Evolutionary conservation across 2,888 invertebrate genomes (phyloP).

Genomic region (Sinohyriopsis cumingii): DNA sequence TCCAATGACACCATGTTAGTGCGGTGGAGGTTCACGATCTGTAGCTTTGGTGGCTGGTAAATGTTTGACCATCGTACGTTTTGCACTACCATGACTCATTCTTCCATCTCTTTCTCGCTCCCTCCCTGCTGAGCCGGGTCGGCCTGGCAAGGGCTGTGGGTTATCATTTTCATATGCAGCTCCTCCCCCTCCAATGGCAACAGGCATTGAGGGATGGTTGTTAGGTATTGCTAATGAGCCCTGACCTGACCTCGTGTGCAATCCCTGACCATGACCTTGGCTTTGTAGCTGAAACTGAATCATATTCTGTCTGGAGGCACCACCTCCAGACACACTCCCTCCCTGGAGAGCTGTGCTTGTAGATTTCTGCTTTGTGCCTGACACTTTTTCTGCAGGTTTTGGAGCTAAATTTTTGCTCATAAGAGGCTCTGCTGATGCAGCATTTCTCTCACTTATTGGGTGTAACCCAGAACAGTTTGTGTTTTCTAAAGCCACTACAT

Average conservation of each 20-base stretch:
- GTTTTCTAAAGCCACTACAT: conserved; percentile 20
- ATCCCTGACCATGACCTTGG: conserved; percentile 29
- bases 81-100: conserved; percentile 61
- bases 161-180: conserved; percentile 39
- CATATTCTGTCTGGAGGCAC: conserved; percentile 20
- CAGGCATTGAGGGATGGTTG: conserved; percentile 38
- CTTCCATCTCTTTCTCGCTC: conserved; percentile 40
- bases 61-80: conserved; percentile 67
- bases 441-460: conserved; percentile 9
- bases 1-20: conserved; percentile 31
- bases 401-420: conserved; percentile 27
- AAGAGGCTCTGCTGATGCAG: conserved; percentile 17
- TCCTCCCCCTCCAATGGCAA: conserved; percentile 38
- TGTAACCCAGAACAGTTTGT: conserved; percentile 11
- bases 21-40: conserved; percentile 65
- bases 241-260: conserved; percentile 22
- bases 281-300: conserved; percentile 34
- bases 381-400: conserved; percentile 26
- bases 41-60: conserved; percentile 62
- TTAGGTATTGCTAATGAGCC: conserved; percentile 3
- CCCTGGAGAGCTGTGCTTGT: conserved; percentile 13
- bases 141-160: conserved; percentile 45
- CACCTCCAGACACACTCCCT: conserved; percentile 9
- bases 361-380: conserved; percentile 33
- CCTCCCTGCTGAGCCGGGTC: conserved; percentile 42